Evolutionary conservation across 2,888 invertebrate species (phyloP).

Genomic region (Lysandra bellargus): DNA sequence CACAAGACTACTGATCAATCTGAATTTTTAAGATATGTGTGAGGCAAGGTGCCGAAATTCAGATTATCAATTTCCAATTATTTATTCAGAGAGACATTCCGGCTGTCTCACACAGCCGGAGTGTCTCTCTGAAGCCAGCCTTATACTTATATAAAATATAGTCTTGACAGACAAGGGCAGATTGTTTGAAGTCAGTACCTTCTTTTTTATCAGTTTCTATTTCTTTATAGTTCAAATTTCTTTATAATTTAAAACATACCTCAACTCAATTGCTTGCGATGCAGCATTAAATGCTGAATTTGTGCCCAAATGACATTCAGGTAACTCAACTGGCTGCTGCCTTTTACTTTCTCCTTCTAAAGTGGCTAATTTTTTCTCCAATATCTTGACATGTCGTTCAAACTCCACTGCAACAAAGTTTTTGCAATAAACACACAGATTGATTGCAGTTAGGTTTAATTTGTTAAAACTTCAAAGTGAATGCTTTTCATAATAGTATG

Average conservation of each 20-base stretch:
- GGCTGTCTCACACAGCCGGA: too few relatives aligned
- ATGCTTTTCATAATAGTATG: too few relatives aligned
- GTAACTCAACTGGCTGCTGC: conserved; percentile 50
- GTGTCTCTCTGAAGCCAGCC: too few relatives aligned
- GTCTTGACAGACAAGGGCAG: neutral
- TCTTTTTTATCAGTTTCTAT: neutral
- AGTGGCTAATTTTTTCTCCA: conserved; percentile 54
- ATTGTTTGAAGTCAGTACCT: neutral
- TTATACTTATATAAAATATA: neutral
- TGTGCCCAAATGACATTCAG: conserved; percentile 67
- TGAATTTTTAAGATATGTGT: too few relatives aligned
- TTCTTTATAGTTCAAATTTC: neutral
- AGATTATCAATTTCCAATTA: too few relatives aligned
- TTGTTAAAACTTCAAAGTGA: too few relatives aligned
- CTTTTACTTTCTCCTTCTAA: conserved; percentile 39
- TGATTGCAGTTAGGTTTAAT: too few relatives aligned
- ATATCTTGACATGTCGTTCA: conserved; percentile 55
- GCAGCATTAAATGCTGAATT: conserved; percentile 77
- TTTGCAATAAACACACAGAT: neutral
- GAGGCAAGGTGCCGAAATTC: too few relatives aligned
- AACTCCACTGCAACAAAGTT: conserved; percentile 55
- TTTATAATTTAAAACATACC: conserved; percentile 45
- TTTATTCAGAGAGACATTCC: too few relatives aligned
- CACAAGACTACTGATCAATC: too few relatives aligned
- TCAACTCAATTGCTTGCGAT: conserved; percentile 75